Evolutionary conservation across 2,888 invertebrate species (phyloP).

Genomic region (Dicycla oo): DNA sequence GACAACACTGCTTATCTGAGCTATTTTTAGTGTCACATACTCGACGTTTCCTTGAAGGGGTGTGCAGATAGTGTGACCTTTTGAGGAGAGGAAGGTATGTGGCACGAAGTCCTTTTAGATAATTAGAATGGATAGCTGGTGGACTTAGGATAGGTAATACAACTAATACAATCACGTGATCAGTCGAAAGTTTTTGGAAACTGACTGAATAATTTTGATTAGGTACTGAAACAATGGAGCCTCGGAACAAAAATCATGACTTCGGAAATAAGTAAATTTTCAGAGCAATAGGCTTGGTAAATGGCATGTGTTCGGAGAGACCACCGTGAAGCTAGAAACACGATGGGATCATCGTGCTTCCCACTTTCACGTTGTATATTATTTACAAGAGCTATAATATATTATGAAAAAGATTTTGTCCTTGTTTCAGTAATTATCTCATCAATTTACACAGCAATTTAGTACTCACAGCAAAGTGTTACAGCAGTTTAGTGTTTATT

Average conservation of each 20-base stretch:
- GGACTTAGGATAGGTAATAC: not conserved
- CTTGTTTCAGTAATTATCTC: slow-evolving; percentile 53
- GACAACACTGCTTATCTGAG: slow-evolving; percentile 62
- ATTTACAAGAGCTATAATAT: slow-evolving; percentile 6
- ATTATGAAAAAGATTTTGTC: slow-evolving; percentile 31
- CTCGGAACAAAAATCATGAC: not conserved
- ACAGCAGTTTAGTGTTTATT: slow-evolving; percentile 55
- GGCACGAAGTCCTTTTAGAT: slow-evolving; percentile 7
- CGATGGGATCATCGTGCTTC: not conserved
- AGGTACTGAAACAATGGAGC: not conserved
- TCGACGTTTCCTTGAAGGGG: slow-evolving; percentile 56
- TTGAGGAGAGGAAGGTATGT: slow-evolving; percentile 28
- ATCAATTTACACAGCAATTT: slow-evolving; percentile 56
- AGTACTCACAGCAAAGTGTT: slow-evolving; percentile 37
- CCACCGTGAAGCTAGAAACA: no score
- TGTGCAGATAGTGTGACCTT: slow-evolving; percentile 54
- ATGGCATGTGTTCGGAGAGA: not conserved
- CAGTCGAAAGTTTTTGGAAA: not conserved
- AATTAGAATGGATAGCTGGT: not conserved
- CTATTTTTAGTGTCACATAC: slow-evolving; percentile 67
- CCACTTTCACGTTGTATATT: not conserved
- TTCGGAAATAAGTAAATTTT: not conserved
- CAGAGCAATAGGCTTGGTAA: no score
- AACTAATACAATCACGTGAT: not conserved
- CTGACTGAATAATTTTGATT: not conserved